Base-by-base conservation (phyloP, 2,113 vertebrate species). In the Rhea americana region DNA sequence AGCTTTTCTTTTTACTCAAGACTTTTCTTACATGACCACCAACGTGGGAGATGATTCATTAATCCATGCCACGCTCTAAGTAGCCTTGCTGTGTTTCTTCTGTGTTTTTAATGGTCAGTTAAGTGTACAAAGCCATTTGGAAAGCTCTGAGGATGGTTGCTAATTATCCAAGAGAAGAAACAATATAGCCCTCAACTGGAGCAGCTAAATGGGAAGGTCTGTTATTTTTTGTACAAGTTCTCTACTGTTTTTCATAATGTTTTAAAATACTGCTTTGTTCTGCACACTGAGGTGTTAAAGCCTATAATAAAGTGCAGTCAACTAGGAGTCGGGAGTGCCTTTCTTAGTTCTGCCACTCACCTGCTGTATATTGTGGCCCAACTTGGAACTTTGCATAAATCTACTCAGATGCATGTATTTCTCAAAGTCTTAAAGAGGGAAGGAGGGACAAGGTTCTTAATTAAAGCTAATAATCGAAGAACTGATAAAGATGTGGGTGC, bases 151-250 rank as follows among this genome's bases (percentile, higher is more conserved):
- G 81, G 94, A 63, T 11, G 11, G 66, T 82, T 73, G 89, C 91
- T 94, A 92, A 92, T 96, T 91, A 91, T 93, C 94, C 75, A 16
- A 1, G 55, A 8, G 48, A 91, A 73, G 91, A 95, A 94, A 92
- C 84, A 85, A 76, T 4, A 24, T 13, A 9, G 71, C 72, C 89
- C 93, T 93, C 95, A 87, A 89, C 93, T 61, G 71, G 39, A 91
- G 62, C 75, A 7, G 63, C 90, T 91, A 63, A 5, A 26, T 55
- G 48, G 89, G 87, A 93, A 96, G 92, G 37, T 95, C 87, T 18
- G 84, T 67, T 93, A 94, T 93, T 92, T 93, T 95, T 82, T 89
- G 87, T 18, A 39, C 51, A 25, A 65, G 84, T 81, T 47, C 87
- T 82, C 62, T 21, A 12, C 47, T 56, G 89, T 84, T 79, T 71